Conservation (phyloP, 2,888 invertebrate genomes). For the Lydus trimaculatus region DNA sequence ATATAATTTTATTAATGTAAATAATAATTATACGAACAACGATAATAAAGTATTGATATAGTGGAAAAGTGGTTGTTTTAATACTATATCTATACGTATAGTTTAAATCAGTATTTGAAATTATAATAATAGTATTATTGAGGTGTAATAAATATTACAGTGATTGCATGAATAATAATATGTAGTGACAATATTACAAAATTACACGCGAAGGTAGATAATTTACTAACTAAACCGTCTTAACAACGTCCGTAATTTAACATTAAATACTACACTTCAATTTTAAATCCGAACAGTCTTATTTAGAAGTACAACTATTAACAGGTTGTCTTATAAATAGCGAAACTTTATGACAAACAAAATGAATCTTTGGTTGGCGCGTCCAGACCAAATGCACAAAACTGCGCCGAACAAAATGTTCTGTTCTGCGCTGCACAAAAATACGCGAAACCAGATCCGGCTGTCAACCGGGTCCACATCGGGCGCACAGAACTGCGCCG, state of each 20-base stretch:
- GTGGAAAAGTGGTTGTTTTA: neutral
- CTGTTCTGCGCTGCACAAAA: no score
- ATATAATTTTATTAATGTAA: neutral
- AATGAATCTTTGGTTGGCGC: no score
- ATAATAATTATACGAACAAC: neutral
- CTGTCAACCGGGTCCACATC: no score
- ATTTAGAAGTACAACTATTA: no score
- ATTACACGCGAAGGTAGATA: neutral
- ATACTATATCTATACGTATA: neutral
- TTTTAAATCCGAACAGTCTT: no score
- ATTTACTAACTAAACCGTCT: neutral
- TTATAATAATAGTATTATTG: neutral
- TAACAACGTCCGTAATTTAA: neutral
- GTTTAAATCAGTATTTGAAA: neutral
- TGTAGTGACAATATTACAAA: conserved; percentile 5
- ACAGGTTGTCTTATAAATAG: no score
- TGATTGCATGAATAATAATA: conserved; percentile 1
- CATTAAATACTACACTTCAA: no score
- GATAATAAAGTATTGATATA: neutral
- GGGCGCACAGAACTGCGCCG: no score
- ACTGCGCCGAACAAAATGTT: no score
- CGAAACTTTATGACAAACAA: no score
- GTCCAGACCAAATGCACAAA: no score
- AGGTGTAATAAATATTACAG: neutral
- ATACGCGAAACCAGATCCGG: no score